Evolutionary conservation across 2,113 vertebrate species (phyloP), one percentile per base, ranked within the genome.

Genomic region (Lepus americanus): DNA sequence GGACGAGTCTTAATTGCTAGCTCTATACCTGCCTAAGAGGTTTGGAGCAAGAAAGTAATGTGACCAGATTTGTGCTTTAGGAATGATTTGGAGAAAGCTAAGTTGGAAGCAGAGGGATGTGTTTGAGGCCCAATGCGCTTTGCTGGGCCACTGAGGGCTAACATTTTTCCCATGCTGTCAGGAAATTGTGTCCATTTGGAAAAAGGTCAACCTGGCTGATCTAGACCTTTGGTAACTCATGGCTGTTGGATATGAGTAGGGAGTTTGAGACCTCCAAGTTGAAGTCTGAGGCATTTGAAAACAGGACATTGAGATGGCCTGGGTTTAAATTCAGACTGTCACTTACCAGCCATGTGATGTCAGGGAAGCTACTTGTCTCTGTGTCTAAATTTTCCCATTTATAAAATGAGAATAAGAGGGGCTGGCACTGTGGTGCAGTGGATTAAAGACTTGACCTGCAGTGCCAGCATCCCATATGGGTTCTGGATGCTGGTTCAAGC

Each of bases 41-140:
- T 95, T 92, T 96, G 80, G 87, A 94, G n/a, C 22, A 64, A 95
- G 64, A 94, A 77, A 83, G 22, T 31, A 23, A 33, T 16, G n/a
- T 63, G 36, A 11, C 31, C 55, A 92, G 19, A 78, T 89, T 39
- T 2, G 6, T 82, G 55, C 82, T 90, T 91, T 94, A 25, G 51
- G 61, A 89, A 53, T 85, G 55, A 14, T 95, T 96, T 96, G 67
- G 63, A 85, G n/a, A 92, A 85, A 29, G 80, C 13, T 63, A 90
- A 29, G 9, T n/a, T 93, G 25, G 39, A 95, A 94, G n/a, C 44
- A 76, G 55, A 91, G 39, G 80, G 64, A 44, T 27, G 39, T 33
- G 19, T 74, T 91, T 86, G 79, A 89, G 59, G 39, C 13, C 11
- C 39, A 55, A 2, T 78, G n/a, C 49, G 64, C 36, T 11, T 72